phyloP scores from a whole-genome alignment of 1,140 invertebrate genomes.

The Maconellicoccus hirsutus region DNA sequence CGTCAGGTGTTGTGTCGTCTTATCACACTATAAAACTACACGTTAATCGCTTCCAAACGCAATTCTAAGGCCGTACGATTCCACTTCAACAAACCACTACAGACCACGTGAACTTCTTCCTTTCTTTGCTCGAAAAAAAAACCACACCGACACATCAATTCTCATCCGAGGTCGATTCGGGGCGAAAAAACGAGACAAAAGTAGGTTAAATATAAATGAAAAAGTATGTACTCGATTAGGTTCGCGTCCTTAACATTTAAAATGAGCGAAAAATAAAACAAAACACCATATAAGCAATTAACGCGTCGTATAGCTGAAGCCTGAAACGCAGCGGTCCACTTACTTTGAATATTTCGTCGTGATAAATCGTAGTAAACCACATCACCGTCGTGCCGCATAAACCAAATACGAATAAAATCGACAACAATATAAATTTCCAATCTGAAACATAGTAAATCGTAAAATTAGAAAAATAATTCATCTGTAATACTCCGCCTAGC shows the following conservation, averaged over 20 bases:
- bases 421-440: slow-evolving; percentile 16
- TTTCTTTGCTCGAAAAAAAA: too few species aligned
- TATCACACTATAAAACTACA: too few species aligned
- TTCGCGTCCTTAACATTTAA: not conserved
- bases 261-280: not conserved
- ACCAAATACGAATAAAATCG: slow-evolving; percentile 10
- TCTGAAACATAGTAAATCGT: not conserved
- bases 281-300: not conserved
- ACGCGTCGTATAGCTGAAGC: too few species aligned
- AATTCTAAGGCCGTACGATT: too few species aligned
- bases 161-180: not conserved
- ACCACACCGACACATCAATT: not conserved
- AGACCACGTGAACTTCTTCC: too few species aligned
- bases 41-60: too few species aligned
- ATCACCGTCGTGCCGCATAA: slow-evolving; percentile 12
- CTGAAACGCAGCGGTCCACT: not conserved
- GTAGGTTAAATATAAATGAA: not conserved
- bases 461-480: not conserved
- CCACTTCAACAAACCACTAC: too few species aligned
- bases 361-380: slow-evolving; percentile 13
- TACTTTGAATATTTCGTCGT: slow-evolving; percentile 19
- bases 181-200: not conserved
- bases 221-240: not conserved
- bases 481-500: too few species aligned
- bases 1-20: too few species aligned